Percentiles rank a stretch among this genome's conserved stretches.
Evolutionary conservation across 1,140 invertebrate genomes (phyloP).

Genomic region (Anadara kagoshimensis): DNA sequence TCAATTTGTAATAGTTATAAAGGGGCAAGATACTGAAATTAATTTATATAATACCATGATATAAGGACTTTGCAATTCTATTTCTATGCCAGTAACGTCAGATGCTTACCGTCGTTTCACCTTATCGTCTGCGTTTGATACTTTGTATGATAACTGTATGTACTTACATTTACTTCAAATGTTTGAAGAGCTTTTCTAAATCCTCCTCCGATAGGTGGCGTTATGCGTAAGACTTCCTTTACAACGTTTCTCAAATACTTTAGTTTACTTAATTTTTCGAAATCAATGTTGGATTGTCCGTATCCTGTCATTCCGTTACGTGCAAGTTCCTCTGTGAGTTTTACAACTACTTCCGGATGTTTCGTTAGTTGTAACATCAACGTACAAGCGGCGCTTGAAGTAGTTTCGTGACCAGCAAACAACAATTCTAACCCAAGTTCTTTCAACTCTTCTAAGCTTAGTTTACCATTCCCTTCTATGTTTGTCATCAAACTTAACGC

Average conservation of each 20-base stretch:
- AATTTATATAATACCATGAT: too few species aligned
- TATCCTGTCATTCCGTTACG: conserved; percentile 40
- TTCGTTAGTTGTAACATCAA: conserved; percentile 50
- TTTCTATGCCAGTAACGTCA: too few species aligned
- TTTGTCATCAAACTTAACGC: conserved; percentile 51
- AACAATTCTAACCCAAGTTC: conserved; percentile 56
- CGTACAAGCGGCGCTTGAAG: conserved; percentile 54
- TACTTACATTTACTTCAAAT: conserved; percentile 63
- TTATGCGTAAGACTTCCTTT: conserved; percentile 60
- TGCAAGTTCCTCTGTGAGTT: conserved; percentile 50
- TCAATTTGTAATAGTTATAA: too few species aligned
- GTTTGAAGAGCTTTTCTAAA: conserved; percentile 61
- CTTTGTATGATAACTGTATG: neutral
- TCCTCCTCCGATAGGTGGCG: conserved; percentile 63
- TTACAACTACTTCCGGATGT: conserved; percentile 47
- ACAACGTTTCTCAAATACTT: conserved; percentile 58
- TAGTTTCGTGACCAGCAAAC: conserved; percentile 59
- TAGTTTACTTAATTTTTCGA: conserved; percentile 47
- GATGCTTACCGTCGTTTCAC: neutral
- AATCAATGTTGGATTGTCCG: conserved; percentile 30
- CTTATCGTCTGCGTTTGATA: neutral
- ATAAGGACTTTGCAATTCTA: too few species aligned
- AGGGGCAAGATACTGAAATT: too few species aligned
- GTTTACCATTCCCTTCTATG: conserved; percentile 39
- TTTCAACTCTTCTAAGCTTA: conserved; percentile 45